Evolutionary conservation across 2,888 invertebrate species (phyloP).

Genomic region (Theretra japonica): DNA sequence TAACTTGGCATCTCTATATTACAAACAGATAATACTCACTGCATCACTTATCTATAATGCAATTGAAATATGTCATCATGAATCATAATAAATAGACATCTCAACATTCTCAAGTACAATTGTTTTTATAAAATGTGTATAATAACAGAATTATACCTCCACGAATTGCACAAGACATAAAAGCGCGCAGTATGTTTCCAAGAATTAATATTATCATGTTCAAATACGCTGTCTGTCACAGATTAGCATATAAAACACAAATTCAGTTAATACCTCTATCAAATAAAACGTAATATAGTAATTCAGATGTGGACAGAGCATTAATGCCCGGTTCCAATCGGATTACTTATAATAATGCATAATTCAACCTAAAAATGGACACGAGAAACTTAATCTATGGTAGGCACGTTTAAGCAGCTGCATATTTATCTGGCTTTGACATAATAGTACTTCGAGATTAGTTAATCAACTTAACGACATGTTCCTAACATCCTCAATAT

Average conservation of each 20-base stretch:
- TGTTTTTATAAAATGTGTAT: no score
- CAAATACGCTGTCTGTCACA: neutral
- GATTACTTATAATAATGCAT: constrained; percentile 21
- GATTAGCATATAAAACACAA: constrained; percentile 17
- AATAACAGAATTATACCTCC: no score
- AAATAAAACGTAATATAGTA: constrained; percentile 1
- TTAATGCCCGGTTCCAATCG: constrained; percentile 6
- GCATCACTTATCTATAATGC: neutral
- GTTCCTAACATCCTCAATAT: constrained; percentile 4
- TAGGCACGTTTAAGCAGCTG: neutral
- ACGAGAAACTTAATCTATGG: neutral
- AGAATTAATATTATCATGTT: constrained; percentile 5
- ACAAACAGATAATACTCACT: neutral
- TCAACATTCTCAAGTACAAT: neutral
- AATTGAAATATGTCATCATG: neutral
- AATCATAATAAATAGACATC: neutral
- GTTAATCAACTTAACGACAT: constrained; percentile 8
- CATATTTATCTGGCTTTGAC: constrained; percentile 12
- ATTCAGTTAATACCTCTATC: constrained; percentile 12
- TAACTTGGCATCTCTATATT: neutral
- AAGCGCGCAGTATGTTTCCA: neutral
- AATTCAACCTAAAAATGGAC: constrained; percentile 21
- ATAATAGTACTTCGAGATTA: neutral
- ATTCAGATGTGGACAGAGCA: neutral
- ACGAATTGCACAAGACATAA: neutral